Base-by-base conservation (phyloP, 1,140 invertebrate species). In the Danaus plexippus region DNA sequence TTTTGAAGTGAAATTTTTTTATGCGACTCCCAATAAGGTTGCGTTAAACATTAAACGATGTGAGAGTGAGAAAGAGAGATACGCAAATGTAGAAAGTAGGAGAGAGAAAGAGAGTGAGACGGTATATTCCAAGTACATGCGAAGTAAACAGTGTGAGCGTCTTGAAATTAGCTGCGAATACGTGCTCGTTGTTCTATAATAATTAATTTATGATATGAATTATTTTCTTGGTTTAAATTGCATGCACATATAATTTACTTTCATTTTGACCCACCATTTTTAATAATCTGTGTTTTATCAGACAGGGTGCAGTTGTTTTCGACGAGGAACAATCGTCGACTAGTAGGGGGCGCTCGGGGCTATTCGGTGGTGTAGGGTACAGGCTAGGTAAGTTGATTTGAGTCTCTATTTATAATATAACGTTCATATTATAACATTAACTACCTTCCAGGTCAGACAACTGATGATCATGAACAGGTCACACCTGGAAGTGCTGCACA, bases 331-430 rank as follows among this genome's bases (percentile, higher is more conserved):
- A 73, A 1, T 66, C 77, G 0, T 71, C 78, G 0, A 64, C 91
- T 89, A 87, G 92, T 90, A 59, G 93, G 89, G 70, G 91, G 89
- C 86, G 90, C 89, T 58, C 77, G 89, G 47, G 92, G 90, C 59
- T 87, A 0, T 96, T 96, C 81, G 87, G 88, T 62, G 96, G 96
- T 3, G 93, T 94, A 55, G 96, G 96, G 1, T 97, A 97, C 80
- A 92, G 94, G 74, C 88, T 98, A 58, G 97, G 96, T 59, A 92
- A 94, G 40, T 15, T 58, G 42, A 15, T 54, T 0, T 52, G 15
- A 47, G 47, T 48, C 41, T 53, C 15, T 52, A 15, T 57, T n/a
- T 15, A 43, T 18, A 12, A 13, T n/a, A 12, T 12, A 12, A 22
- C 7, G 7, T 11, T 43, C 1, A 7, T 44, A 47, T 9, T 44